These are phyloP conservation scores for Seira musarum DNA, from an alignment of 2,888 invertebrate genomes.

Conservation along the genomic window DNA sequence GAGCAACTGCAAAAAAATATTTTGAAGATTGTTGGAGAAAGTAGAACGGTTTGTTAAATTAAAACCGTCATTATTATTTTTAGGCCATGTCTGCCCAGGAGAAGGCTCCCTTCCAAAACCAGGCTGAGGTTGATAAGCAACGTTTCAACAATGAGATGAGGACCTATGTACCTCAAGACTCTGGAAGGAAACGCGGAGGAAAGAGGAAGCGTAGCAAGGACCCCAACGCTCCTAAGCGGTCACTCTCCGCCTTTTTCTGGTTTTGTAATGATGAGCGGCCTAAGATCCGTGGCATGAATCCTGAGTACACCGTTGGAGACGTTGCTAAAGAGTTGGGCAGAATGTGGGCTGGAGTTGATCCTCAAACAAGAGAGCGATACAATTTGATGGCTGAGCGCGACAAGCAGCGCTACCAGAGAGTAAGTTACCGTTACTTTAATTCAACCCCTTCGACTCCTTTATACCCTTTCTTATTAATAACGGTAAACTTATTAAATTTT, in stretches of 20 bases:
- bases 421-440: conserved; percentile 54
- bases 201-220: conserved; percentile 76
- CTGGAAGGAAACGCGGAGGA: conserved; percentile 76
- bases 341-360: conserved; percentile 92
- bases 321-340: conserved; percentile 97
- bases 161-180: conserved; percentile 92
- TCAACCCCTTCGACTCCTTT: too few species aligned
- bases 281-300: conserved; percentile 93
- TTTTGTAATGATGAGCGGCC: conserved; percentile 98
- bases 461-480: too few species aligned
- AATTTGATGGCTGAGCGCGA: conserved; percentile 95
- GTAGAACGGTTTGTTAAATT: background rate
- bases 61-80: background rate
- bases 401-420: conserved; percentile 90
- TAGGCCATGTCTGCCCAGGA: conserved; percentile 52
- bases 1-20: too few species aligned
- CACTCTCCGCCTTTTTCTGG: conserved; percentile 99
- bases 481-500: conserved; percentile 23
- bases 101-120: conserved; percentile 80
- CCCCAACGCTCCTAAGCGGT: conserved; percentile 98
- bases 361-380: conserved; percentile 89
- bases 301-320: conserved; percentile 96
- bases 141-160: conserved; percentile 98
- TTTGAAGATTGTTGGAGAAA: background rate
- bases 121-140: conserved; percentile 98